Evolutionary conservation across 2,797 vertebrate species (phyloP), one percentile per base, ranked within the genome.

Genomic region (Orestias chungarensis): DNA sequence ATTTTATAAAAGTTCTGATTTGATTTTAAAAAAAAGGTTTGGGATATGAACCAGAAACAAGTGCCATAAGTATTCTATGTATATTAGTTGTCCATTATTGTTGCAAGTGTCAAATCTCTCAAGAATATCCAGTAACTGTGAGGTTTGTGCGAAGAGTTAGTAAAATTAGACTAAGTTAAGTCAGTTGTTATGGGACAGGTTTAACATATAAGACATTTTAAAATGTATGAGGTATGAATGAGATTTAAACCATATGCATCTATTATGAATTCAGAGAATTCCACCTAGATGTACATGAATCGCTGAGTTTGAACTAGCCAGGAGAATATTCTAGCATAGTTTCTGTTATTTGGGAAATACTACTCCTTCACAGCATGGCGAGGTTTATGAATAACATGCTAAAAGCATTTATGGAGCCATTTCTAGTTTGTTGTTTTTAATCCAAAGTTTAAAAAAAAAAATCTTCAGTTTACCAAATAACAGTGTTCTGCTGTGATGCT

Each of bases 261-360:
- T 73, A 73, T 87, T 94, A 93, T 93, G 92, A 93, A 93, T 94
- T 94, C 93, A 93, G 61, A 92, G 92, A 94, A 94, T 94, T 94
- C 92, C 86, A 84, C 75, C 80, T 46, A 69, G 78, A 87, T 90
- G 92, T 86, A 88, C 84, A 71, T 66, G 83, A 81, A 73, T 87
- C 80, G 85, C 80, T 86, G 80, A 75, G 82, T 89, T 86, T 86
- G 79, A 90, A 79, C 78, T 70, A 83, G 83, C 83, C 81, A 83
- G 74, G 75, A 33, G 72, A 78, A 62, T 82, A 72, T 72, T 76
- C 87, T 79, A 72, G 54, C 62, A 69, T 83, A 76, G 69, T 70
- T 87, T 62, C n/a, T 74, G 71, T 81, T 81, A 73, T 82, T 83
- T 82, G 68, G 70, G 72, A 57, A 46, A 75, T 54, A 71, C 64